A percentile compares a stretch with the other conserved stretches of the same genome.
These are phyloP conservation scores for Drosophila navojoa DNA, from an alignment of 1,140 invertebrate genomes.

Conservation along the genomic window DNA sequence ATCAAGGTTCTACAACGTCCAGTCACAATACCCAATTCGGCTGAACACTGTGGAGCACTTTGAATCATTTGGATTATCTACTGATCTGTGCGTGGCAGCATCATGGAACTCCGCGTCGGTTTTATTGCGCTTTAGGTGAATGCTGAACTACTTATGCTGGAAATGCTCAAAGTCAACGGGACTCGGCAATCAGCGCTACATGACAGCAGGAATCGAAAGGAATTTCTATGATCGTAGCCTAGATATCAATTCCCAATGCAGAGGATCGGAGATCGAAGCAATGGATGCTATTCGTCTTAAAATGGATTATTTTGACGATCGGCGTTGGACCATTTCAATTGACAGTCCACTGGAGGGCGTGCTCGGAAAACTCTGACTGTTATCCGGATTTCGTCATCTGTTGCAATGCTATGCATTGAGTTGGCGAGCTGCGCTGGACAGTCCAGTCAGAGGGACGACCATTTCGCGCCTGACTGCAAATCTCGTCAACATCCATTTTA, in stretches of 20 bases:
- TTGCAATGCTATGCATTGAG: not conserved
- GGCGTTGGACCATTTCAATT: not conserved
- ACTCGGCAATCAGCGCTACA: constrained; percentile 12
- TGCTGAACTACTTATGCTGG: not conserved
- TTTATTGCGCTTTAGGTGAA: constrained; percentile 17
- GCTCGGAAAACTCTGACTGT: not conserved
- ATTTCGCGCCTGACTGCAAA: not conserved
- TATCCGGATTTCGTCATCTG: no score
- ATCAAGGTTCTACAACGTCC: constrained; percentile 8
- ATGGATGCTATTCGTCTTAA: not conserved
- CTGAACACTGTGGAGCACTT: constrained; percentile 12
- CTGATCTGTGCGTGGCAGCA: not conserved
- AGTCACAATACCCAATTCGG: not conserved
- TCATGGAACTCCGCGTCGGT: not conserved
- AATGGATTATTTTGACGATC: not conserved
- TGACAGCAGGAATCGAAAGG: not conserved
- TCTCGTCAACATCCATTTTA: not conserved
- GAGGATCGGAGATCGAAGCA: constrained; percentile 4
- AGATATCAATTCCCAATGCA: not conserved
- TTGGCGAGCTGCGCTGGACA: not conserved
- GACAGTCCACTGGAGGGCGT: not conserved
- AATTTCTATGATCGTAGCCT: not conserved
- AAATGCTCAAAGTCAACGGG: constrained; percentile 38
- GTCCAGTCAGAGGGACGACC: not conserved
- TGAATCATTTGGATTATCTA: not conserved